Percentiles rank a stretch among this genome's conserved stretches.
These are phyloP conservation scores for Phaetusa simplex DNA, from an alignment of 2,113 vertebrate genomes.

Conservation along the genomic window DNA sequence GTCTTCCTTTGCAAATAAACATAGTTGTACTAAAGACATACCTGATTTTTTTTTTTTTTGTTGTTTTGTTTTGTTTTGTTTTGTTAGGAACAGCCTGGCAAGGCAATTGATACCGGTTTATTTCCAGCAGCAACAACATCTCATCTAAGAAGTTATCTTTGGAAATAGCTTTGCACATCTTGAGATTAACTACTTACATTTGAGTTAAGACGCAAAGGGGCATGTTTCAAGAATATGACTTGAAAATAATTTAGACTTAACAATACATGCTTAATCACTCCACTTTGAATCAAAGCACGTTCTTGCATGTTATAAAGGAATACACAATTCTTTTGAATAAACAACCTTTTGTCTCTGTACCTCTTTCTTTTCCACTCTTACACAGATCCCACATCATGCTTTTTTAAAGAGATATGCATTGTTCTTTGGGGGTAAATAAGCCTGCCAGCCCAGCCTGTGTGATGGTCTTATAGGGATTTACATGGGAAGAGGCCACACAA, in stretches of 20 bases:
- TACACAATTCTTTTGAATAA: background rate
- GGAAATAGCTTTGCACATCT: background rate
- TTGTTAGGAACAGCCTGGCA: background rate
- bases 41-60: background rate
- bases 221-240: background rate
- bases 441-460: background rate
- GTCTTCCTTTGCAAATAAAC: background rate
- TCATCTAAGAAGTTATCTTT: background rate
- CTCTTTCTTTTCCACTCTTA: background rate
- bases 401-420: background rate
- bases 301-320: background rate
- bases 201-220: background rate
- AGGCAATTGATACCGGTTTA: background rate
- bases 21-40: background rate
- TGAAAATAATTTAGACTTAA: background rate
- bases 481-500: background rate
- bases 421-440: background rate
- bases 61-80: background rate
- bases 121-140: background rate
- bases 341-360: background rate
- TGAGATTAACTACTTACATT: background rate
- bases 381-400: background rate
- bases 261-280: background rate
- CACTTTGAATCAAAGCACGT: background rate
- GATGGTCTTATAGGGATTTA: background rate